Evolutionary conservation across 1,140 invertebrate genomes (phyloP).

Genomic region (Archegozetes longisetosus): DNA sequence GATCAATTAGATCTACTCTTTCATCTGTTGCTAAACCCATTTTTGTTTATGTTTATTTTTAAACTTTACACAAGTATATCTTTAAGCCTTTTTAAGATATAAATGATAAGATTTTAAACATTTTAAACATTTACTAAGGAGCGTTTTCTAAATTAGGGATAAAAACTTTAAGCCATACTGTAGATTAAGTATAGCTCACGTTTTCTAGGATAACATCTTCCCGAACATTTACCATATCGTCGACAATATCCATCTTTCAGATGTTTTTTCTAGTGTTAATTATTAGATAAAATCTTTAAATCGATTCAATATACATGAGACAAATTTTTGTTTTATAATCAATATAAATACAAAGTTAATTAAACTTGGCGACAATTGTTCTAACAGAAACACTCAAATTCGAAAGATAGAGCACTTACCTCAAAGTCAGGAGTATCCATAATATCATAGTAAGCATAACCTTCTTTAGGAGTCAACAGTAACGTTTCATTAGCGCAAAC

Average conservation of each 20-base stretch:
- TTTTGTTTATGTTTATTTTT: too few relatives aligned
- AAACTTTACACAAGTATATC: too few relatives aligned
- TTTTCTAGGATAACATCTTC: slow-evolving; percentile 7
- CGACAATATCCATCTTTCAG: slow-evolving; percentile 7
- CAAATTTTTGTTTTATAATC: not conserved
- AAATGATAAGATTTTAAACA: too few relatives aligned
- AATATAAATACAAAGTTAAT: too few relatives aligned
- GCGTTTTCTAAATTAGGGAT: too few relatives aligned
- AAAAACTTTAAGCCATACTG: not conserved
- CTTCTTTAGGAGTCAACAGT: not conserved
- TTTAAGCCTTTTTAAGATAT: too few relatives aligned
- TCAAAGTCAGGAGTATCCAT: slow-evolving; percentile 7
- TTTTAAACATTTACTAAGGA: too few relatives aligned
- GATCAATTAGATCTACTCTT: too few relatives aligned
- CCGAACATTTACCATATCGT: slow-evolving; percentile 6
- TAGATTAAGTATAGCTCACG: not conserved
- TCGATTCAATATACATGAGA: not conserved
- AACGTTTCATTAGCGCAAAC: slow-evolving; percentile 8
- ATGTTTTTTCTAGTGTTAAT: slow-evolving; percentile 2
- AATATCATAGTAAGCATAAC: slow-evolving; percentile 5
- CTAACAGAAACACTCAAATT: too few relatives aligned
- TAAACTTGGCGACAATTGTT: too few relatives aligned
- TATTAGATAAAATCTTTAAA: not conserved
- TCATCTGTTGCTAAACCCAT: too few relatives aligned
- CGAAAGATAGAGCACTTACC: too few relatives aligned